A percentile compares a stretch with the other conserved stretches of the same genome.
Conservation (phyloP, 2,888 invertebrate species). For the Heliconius aoede region DNA sequence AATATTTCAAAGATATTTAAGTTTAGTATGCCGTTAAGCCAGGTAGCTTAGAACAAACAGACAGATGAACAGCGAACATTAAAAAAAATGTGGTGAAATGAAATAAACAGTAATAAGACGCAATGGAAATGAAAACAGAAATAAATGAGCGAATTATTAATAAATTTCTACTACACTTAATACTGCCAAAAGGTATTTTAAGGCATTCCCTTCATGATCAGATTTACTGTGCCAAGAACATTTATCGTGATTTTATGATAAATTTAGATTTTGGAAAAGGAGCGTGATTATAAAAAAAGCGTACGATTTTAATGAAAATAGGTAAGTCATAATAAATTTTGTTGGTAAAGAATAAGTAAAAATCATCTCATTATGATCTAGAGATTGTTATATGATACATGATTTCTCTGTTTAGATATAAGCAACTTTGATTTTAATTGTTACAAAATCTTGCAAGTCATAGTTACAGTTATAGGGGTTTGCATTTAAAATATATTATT, state of each 20-base stretch:
- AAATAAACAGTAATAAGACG: slow-evolving; percentile 24
- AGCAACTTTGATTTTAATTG: no score
- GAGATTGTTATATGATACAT: no score
- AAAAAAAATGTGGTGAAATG: slow-evolving; percentile 8
- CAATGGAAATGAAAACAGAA: slow-evolving; percentile 17
- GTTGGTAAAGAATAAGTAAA: neutral
- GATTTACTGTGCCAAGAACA: slow-evolving; percentile 38
- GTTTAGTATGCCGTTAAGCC: slow-evolving; percentile 37
- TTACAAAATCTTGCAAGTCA: no score
- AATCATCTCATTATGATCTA: neutral
- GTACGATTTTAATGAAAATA: neutral
- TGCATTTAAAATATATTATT: no score
- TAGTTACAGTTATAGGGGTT: no score
- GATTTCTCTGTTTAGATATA: no score
- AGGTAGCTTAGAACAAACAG: slow-evolving; percentile 51
- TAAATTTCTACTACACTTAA: slow-evolving; percentile 21
- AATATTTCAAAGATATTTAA: slow-evolving; percentile 8
- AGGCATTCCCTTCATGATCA: slow-evolving; percentile 34
- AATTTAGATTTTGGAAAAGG: slow-evolving; percentile 3
- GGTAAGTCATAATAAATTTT: neutral
- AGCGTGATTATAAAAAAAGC: neutral
- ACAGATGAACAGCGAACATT: slow-evolving; percentile 46
- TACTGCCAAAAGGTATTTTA: slow-evolving; percentile 42
- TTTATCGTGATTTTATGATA: slow-evolving; percentile 6
- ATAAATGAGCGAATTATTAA: slow-evolving; percentile 17